Base-by-base conservation (phyloP, 2,797 vertebrate genomes). In the Carcharodon carcharias region DNA sequence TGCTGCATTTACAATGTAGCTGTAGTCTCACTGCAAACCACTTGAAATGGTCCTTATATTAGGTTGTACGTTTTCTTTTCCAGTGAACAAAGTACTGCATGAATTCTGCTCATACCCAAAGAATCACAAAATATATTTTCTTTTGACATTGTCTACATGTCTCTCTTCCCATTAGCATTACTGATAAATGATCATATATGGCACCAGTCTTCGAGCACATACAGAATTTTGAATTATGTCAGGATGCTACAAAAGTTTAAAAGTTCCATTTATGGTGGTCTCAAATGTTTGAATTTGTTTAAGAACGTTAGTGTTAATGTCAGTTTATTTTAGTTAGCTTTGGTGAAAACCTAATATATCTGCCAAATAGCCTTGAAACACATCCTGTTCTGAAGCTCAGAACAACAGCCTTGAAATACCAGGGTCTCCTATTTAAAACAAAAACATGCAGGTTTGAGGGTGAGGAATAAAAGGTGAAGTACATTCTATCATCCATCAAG, bases 281-380 rank as follows among this genome's bases (percentile, higher is more conserved):
- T 63, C 91, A 96, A 21, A 35, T n/a, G 96, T 96, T 96, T 80
- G 91, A 21, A 96, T 96, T 96, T 92, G 96, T 97, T 96, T 71
- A 89, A 96, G 97, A 96, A 96, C 61, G 21, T 95, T n/a, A 96
- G 35, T 96, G 12, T 18, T 96, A 96, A 96, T 96, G 95, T 97
- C 92, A 96, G 4, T 5, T 92, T 97, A 91, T 97, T 97, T 96
- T 50, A 96, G 96, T 96, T 97, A 95, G 96, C 6, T 96, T 96
- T 96, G 54, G 80, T 54, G 96, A 11, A 95, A 96, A 96, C 89
- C 96, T 71, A 96, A 96, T 96, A 63, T 45, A 95, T 54, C 77
- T 96, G 65, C 21, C 96, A 96, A 96, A 96, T 96, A 50, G 58
- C 96, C 96, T 96, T 97, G 96, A 93, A 96, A 96, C 9, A 0